Percentiles rank a stretch among this genome's conserved stretches.
Evolutionary conservation across 1,140 invertebrate genomes (phyloP).

Genomic region (Drosophila malerkotliana): DNA sequence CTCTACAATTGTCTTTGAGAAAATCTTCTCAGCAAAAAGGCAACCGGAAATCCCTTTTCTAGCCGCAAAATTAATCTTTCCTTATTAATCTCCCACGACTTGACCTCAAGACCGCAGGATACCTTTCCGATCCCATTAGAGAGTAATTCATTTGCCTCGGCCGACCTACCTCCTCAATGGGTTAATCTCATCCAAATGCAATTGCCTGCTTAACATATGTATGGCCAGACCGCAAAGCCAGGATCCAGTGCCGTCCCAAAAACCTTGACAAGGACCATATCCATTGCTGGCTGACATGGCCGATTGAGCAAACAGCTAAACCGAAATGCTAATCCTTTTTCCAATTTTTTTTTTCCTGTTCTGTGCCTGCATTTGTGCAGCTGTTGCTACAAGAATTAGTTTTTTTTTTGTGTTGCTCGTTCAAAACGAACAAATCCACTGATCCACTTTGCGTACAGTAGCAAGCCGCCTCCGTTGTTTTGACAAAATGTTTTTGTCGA

Average conservation of each 20-base stretch:
- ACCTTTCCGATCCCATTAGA: slow-evolving; percentile 45
- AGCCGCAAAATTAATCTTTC: background rate
- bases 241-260: slow-evolving; percentile 8
- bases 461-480: slow-evolving; percentile 73
- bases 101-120: slow-evolving; percentile 38
- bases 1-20: background rate
- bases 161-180: slow-evolving; percentile 40
- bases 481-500: slow-evolving; percentile 80
- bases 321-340: slow-evolving; percentile 75
- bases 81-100: slow-evolving; percentile 31
- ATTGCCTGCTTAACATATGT: slow-evolving; percentile 55
- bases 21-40: background rate
- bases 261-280: slow-evolving; percentile 53
- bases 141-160: slow-evolving; percentile 28
- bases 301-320: slow-evolving; percentile 67
- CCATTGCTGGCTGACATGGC: slow-evolving; percentile 47
- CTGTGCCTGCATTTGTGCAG: slow-evolving; percentile 51
- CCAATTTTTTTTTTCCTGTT: slow-evolving; percentile 15
- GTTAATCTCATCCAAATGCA: slow-evolving; percentile 47
- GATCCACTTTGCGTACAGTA: slow-evolving; percentile 79
- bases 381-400: slow-evolving; percentile 53
- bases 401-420: slow-evolving; percentile 31
- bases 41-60: slow-evolving; percentile 25
- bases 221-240: slow-evolving; percentile 22
- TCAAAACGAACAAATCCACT: slow-evolving; percentile 64